Percentiles rank a stretch among this genome's conserved stretches.
Conservation (phyloP, 2,113 vertebrate genomes). For the Halcyon senegalensis region DNA sequence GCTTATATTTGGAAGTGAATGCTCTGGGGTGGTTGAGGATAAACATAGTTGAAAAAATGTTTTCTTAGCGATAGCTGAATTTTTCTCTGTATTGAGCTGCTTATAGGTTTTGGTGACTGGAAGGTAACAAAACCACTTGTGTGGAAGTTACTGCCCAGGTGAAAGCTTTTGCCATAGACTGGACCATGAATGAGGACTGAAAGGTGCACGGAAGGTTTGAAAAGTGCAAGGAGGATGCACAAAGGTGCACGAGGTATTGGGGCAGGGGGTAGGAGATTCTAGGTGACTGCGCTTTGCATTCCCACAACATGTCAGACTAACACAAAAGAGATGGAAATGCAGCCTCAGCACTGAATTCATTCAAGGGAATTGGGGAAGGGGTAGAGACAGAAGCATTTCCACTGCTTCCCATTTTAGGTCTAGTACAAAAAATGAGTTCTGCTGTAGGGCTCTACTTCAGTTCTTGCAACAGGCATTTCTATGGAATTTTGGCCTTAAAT, state of each 20-base stretch:
- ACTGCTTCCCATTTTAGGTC: not conserved
- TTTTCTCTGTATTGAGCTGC: not conserved
- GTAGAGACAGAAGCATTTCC: not conserved
- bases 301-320: not conserved
- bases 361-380: not conserved
- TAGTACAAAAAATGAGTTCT: not conserved
- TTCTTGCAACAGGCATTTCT: not conserved
- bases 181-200: not conserved
- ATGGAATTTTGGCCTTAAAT: constrained; percentile 8
- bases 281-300: not conserved
- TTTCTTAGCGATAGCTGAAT: not conserved
- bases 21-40: not conserved
- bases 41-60: not conserved
- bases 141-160: not conserved
- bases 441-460: not conserved
- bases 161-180: not conserved
- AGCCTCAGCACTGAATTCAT: not conserved
- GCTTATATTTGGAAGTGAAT: not conserved
- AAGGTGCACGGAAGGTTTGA: not conserved
- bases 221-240: not conserved
- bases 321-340: not conserved
- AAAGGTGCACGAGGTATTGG: not conserved
- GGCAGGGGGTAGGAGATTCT: not conserved
- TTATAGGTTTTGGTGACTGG: not conserved
- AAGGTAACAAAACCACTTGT: not conserved